Evolutionary conservation across 2,888 invertebrate species (phyloP).

Genomic region (Drosophila neutralis): DNA sequence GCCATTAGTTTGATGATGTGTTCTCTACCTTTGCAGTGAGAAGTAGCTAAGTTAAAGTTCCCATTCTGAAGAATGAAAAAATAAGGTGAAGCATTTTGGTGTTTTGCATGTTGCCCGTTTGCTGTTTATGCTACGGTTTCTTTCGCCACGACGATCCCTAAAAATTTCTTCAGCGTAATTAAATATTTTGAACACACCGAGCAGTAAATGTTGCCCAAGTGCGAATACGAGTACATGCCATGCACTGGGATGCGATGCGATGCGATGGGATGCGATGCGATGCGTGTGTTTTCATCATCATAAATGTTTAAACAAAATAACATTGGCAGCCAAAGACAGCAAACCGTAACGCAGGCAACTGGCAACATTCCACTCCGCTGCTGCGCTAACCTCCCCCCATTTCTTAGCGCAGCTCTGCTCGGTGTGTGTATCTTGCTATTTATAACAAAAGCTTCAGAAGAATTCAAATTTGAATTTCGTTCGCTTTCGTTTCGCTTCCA

Average conservation of each 20-base stretch:
- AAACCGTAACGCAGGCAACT: conserved; percentile 36
- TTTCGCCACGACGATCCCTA: conserved; percentile 25
- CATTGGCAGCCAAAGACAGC: conserved; percentile 65
- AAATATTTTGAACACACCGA: conserved; percentile 44
- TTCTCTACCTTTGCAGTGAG: neutral
- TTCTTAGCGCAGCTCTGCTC: conserved; percentile 46
- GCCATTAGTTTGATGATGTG: neutral
- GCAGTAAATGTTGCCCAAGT: conserved; percentile 46
- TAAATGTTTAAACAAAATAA: conserved; percentile 79
- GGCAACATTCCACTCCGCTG: conserved; percentile 4
- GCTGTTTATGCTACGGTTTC: conserved; percentile 44
- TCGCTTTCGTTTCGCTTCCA: conserved; percentile 51
- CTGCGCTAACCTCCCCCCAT: conserved; percentile 1
- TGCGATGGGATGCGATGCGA: conserved; percentile 5
- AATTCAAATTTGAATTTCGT: conserved; percentile 58
- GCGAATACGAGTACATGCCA: conserved; percentile 46
- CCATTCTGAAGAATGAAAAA: conserved; percentile 12
- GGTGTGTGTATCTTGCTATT: conserved; percentile 80
- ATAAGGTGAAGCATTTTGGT: conserved; percentile 10
- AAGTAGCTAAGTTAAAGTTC: conserved; percentile 25
- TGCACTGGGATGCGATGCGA: conserved; percentile 29
- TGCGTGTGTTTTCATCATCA: conserved; percentile 74
- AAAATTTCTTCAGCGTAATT: conserved; percentile 46
- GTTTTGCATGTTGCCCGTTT: conserved; percentile 28
- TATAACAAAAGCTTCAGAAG: conserved; percentile 82